Base-by-base conservation (phyloP, 1,140 invertebrate genomes). In the Muscidifurax raptorellus region DNA sequence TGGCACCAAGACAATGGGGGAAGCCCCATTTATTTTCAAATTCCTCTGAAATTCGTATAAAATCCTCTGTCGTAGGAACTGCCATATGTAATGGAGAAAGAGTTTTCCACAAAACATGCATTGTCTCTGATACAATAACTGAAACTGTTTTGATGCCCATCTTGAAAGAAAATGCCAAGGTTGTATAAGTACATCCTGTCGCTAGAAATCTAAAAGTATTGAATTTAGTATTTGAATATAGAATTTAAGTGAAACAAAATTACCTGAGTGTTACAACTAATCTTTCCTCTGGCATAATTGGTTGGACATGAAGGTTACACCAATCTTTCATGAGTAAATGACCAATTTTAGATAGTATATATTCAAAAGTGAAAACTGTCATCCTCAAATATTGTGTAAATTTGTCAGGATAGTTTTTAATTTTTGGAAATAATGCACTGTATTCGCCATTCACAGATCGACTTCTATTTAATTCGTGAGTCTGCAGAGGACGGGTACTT, bases 1-100 rank as follows among this genome's bases (percentile, higher is more conserved):
- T 86, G 9, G 90, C 88, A 1, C 91, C 90, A 59, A 92, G 36
- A 52, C 86, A 88, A 77, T 89, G 85, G 1, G 88, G 92, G 84
- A 92, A 28, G n/a, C 47, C 27, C 40, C 40, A 77, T 77, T 77
- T 77, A 4, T 2, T 27, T 25, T 52, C 6, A 77, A 77, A 75
- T 3, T 75, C 72, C 7, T 75, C 1, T 6, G 32, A 75, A 6
- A 75, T 75, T 75, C 7, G 4, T 4, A 75, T 2, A 75, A 75
- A 77, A 25, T 77, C 75, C 7, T 77, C 9, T 27, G 75, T 52
- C 2, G 47, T 77, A 52, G 75, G 40, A 27, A 77, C 28, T 28
- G 40, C 5, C 75, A 77, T 77, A 27, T 52, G 40, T 28, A 52
- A 10, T 77, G 75, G 75, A 1, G 7, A 15, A 10, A 77, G 18